phyloP scores from a whole-genome alignment of 2,113 vertebrate species.

The Myiagra hebetior region DNA sequence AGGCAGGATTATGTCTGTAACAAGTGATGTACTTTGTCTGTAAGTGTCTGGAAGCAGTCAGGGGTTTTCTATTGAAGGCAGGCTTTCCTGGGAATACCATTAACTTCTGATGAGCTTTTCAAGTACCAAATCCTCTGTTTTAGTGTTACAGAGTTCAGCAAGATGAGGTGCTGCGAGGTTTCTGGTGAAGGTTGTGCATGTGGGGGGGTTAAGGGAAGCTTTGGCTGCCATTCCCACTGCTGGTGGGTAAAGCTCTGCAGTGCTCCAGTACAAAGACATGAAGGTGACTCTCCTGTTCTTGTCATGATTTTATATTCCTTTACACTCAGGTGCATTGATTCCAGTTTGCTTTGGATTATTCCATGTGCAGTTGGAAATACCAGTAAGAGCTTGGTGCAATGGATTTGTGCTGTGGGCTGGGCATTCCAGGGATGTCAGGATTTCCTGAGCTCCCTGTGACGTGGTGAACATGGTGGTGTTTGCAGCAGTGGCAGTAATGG shows the following conservation, averaged over 20 bases:
- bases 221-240: neutral
- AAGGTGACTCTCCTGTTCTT: neutral
- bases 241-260: neutral
- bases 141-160: rapidly evolving
- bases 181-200: neutral
- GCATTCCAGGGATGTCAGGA: neutral
- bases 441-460: neutral
- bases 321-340: neutral
- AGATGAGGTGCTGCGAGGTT: neutral
- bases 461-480: rapidly evolving
- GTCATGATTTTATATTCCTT: neutral
- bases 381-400: rapidly evolving
- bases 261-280: rapidly evolving
- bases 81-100: neutral
- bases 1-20: neutral
- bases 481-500: neutral
- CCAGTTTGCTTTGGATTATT: too few relatives aligned
- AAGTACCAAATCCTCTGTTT: neutral
- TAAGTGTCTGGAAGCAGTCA: neutral
- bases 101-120: neutral
- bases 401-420: neutral
- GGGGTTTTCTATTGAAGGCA: neutral
- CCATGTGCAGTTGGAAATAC: rapidly evolving
- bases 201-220: too few relatives aligned
- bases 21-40: neutral